Evolutionary conservation across 2,113 vertebrate species (phyloP), one percentile per base, ranked within the genome.

Genomic region (Stictonetta naevosa): DNA sequence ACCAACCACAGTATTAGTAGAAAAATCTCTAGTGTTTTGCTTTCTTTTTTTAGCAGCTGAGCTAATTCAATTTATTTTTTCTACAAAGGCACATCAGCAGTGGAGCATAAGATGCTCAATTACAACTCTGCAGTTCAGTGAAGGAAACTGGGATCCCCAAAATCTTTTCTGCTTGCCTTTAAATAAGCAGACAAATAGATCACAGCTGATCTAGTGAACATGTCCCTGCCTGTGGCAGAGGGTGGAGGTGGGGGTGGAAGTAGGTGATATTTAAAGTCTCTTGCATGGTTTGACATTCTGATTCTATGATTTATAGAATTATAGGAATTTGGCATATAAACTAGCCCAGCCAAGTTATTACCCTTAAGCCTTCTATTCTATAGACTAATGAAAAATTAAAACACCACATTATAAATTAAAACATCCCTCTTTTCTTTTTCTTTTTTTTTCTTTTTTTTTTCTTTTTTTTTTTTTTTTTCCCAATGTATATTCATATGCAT

Each of bases 391-490:
- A 75, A 72, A 89, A 84, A 63, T 17, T 20, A 59, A 83, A 71
- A 2, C 19, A 74, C 6, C 29, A 28, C 3, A 34, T 60, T 38
- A 38, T 38, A 53, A 92, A 71, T 48, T 2, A 68, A 80, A 67
- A 10, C 7, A 53, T n/a, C 4, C 1, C 0, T 38, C 10, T 38
- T 38, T 38, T 38, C 10, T 10, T 38, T 38, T 38, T 38, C 10
- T 46, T 20, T 46, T 46, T 46, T 46, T 16, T 44, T 18, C 15
- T 18, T 18, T 3, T 44, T 44, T 44, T 44, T 25, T 10, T 9
- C 11, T 7, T 13, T 22, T 25, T 12, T 48, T 20, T 48, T 48
- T 21, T 21, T 48, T 48, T 46, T 48, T 48, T 21, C n/a, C n/a
- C n/a, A 22, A 48, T 22, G 26, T 59, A 50, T 23, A 20, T 1